Base-by-base conservation (phyloP, 2,797 vertebrate species). In the Valencia hispanica region DNA sequence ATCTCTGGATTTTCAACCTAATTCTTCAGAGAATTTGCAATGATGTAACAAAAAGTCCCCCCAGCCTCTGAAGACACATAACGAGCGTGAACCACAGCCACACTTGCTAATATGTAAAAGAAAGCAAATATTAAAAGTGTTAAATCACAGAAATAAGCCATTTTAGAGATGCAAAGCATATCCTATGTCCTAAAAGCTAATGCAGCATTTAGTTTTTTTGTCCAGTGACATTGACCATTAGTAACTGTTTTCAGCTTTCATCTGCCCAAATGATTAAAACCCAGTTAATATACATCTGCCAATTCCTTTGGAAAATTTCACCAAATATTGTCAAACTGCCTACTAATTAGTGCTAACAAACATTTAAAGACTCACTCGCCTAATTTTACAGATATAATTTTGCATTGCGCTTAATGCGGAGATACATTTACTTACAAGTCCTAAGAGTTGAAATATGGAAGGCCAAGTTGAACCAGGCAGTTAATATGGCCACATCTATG, bases 391-490 rank as follows among this genome's bases (percentile, higher is more conserved):
- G 22, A 41, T 41, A 45, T 27, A 12, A 27, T 9, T 39, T 65
- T 59, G 14, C 43, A 45, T 45, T 45, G 8, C 1, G 43, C 43
- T 4, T 45, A 45, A 45, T 9, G 1, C 11, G 1, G 30, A 27
- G n/a, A 59, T 39, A 17, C 34, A 36, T 27, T 66, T 27, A 27
- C 57, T 61, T 32, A 15, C 30, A 61, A 61, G 57, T 61, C 15
- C n/a, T 57, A n/a, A 66, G 25, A 66, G 25, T 27, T 68, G 17
- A 68, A 68, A 43, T 68, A n/a, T 27, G 65, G 17, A 68, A 45
- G 39, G 15, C 3, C 5, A 5, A 27, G 41, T 27, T 45, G 4
- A 68, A 68, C 41, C 41, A 68, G 25, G 36, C 65, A 68, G 41
- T 14, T 68, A 14, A 43, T 68, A 68, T n/a, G 14, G 39, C 25